Percentiles rank a stretch among this genome's conserved stretches.
These are phyloP conservation scores for Leuciscus idus DNA, from an alignment of 2,113 vertebrate genomes.

Conservation along the genomic window DNA sequence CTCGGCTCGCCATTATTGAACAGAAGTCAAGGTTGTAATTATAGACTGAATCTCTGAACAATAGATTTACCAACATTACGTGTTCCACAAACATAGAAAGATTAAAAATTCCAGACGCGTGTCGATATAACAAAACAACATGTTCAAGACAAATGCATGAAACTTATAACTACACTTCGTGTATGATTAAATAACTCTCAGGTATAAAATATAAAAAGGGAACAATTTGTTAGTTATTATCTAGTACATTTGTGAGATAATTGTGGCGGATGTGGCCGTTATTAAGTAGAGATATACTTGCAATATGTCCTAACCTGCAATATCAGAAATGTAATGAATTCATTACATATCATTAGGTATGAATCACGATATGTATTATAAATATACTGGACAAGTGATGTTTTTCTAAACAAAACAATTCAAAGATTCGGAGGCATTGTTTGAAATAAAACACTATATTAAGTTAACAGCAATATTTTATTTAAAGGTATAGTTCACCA, in stretches of 20 bases:
- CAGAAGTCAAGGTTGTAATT: constrained; percentile 67
- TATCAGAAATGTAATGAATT: neutral
- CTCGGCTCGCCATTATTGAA: constrained; percentile 61
- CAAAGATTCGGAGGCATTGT: neutral
- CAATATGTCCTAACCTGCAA: neutral
- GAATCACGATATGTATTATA: neutral
- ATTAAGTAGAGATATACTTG: neutral
- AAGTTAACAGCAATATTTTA: neutral
- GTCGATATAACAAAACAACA: neutral
- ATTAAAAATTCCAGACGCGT: neutral
- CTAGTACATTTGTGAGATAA: neutral
- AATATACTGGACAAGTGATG: neutral
- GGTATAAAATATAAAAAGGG: neutral
- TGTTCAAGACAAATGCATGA: neutral
- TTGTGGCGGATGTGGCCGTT: neutral
- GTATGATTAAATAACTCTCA: neutral
- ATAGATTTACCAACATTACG: constrained; percentile 16
- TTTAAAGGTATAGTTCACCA: too few species aligned
- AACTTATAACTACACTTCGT: neutral
- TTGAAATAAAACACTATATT: neutral
- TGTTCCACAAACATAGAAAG: neutral
- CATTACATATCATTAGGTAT: neutral
- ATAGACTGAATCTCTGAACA: constrained; percentile 56
- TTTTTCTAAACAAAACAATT: neutral
- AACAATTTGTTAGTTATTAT: constrained; percentile 7